Evolutionary conservation across 2,797 vertebrate species (phyloP), one percentile per base, ranked within the genome.

Genomic region (Myoxocephalus aenaeus): DNA sequence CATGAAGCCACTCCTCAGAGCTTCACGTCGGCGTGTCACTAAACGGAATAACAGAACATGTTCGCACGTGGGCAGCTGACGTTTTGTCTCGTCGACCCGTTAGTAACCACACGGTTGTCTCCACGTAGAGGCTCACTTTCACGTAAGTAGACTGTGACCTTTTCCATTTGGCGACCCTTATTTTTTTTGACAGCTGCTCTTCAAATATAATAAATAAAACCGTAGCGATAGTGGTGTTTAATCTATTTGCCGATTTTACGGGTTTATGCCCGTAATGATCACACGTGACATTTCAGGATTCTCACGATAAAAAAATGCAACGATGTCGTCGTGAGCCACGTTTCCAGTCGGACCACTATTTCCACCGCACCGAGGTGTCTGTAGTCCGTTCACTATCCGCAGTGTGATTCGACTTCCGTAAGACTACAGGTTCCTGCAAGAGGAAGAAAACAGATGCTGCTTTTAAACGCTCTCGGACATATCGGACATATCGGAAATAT

Each of bases 61-160:
- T 75, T 51, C 1, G 3, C 34, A 4, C 12, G 0, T 0, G 0
- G 8, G 29, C 10, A 65, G 80, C 46, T 83, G 75, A 81, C 73
- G 40, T 65, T 29, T 25, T 6, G 0, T 56, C 15, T 12, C 6
- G 27, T 7, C 0, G 0, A 14, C 1, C 29, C n/a, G 22, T 32
- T 27, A 59, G 15, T 18, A 17, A 9, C 22, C 1, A 27, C 44
- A 3, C 56, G n/a, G 65, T 44, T 13, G 56, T 70, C 58, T 70
- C 67, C 40, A 0, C 2, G 15, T 13, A n/a, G 65, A 65, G 40
- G 20, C 14, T 78, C 81, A n/a, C 2, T 9, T 80, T 82, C 13
- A 81, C 74, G 91, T 92, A 72, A 87, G 90, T 90, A 20, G 17
- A 69, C 46, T 69, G 14, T 57, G 85, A 86, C 82, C 88, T 83